Base-by-base conservation (phyloP, 1,140 invertebrate genomes). In the Phthorimaea operculella region DNA sequence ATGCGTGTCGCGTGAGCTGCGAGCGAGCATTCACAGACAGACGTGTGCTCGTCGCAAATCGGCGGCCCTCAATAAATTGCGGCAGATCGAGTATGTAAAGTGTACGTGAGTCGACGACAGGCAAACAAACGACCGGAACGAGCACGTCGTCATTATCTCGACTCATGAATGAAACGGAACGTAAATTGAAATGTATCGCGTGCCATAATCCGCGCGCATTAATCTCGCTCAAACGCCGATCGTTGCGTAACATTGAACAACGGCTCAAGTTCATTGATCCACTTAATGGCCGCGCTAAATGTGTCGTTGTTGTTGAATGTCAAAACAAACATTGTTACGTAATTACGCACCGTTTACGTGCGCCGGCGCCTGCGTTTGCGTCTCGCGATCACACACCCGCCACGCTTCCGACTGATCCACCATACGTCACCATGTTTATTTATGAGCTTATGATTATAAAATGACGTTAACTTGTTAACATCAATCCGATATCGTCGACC, bases 111-210 rank as follows among this genome's bases (percentile, higher is more conserved):
- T 57, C 63, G 64, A 60, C 59, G 66, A 70, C 65, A 66, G 68
- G 66, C 71, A 72, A 74, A 78, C 66, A 77, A 79, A 78, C 68
- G 59, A 68, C 70, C 72, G 74, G 76, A 81, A 76, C 78, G 72
- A 69, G 66, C 64, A 69, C 74, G 62, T 67, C 72, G 75, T 75
- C 74, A 82, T 83, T 82, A 85, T 83, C 79, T 80, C 74, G 68
- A 72, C 59, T 72, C 72, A 76, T 82, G 79, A 85, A 85, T 85
- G 82, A 80, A 84, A 79, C 77, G 68, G 74, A 83, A 82, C 79
- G 79, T 79, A 82, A 80, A 83, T 85, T 74, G 79, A 78, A 83
- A 82, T 76, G 77, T 82, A 83, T 85, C 79, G 82, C 79, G 79
- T 85, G 82, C 78, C 74, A 82, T 83, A 85, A 83, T 83, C 82